Percentiles rank a stretch among this genome's conserved stretches.
Conservation (phyloP, 2,113 vertebrate genomes). For the Perccottus glenii region DNA sequence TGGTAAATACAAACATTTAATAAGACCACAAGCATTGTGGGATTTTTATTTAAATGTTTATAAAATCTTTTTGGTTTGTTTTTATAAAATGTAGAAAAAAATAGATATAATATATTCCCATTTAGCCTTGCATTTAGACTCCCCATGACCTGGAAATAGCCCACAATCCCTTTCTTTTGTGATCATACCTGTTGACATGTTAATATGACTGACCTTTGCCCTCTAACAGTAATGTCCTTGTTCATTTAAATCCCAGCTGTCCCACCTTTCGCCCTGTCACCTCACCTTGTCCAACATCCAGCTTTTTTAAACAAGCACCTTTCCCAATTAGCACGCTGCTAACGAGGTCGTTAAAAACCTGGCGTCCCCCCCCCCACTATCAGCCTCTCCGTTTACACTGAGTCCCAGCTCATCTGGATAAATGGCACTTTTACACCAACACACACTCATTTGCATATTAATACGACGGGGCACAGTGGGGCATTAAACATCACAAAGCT, state of each 20-base stretch:
- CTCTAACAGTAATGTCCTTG: constrained; percentile 7
- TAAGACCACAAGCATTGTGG: no score
- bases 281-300: neutral
- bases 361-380: constrained; percentile 27
- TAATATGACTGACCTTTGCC: constrained; percentile 29
- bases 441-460: constrained; percentile 49
- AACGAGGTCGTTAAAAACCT: constrained; percentile 71
- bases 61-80: no score
- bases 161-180: neutral
- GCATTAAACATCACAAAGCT: constrained; percentile 49
- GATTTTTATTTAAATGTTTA: no score
- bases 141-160: neutral
- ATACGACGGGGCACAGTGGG: constrained; percentile 38
- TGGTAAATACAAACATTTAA: no score
- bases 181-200: neutral
- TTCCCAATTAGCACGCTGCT: constrained; percentile 51
- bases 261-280: neutral
- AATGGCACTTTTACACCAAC: constrained; percentile 52
- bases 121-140: no score
- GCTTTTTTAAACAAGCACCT: constrained; percentile 52
- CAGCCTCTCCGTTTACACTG: constrained; percentile 13
- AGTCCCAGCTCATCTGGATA: constrained; percentile 28
- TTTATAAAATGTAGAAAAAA: neutral
- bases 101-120: no score
- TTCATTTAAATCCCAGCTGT: constrained; percentile 16